phyloP scores from a whole-genome alignment of 2,113 vertebrate species.

The Amphilophus citrinellus region DNA sequence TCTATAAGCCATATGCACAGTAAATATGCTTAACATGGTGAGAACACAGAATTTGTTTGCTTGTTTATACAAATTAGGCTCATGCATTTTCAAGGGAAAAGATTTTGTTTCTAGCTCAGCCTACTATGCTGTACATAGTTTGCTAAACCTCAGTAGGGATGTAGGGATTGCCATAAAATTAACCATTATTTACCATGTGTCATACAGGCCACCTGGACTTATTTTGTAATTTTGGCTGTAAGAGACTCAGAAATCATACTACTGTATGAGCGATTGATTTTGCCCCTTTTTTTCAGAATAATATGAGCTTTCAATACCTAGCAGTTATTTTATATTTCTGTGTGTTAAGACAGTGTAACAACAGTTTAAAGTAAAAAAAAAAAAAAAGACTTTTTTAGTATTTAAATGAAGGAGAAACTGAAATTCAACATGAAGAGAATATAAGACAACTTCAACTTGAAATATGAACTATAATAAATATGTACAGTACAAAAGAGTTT shows the following conservation, averaged over 20 bases:
- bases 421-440: too few relatives aligned
- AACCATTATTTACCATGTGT: background rate
- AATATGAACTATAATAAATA: too few relatives aligned
- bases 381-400: too few relatives aligned
- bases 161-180: background rate
- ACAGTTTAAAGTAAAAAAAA: too few relatives aligned
- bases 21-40: conserved; percentile 7
- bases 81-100: background rate
- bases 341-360: background rate
- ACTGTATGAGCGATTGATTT: too few relatives aligned
- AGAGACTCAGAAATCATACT: too few relatives aligned
- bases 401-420: too few relatives aligned
- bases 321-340: too few relatives aligned
- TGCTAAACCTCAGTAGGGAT: too few relatives aligned
- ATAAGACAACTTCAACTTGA: too few relatives aligned
- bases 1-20: conserved; percentile 28
- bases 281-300: background rate
- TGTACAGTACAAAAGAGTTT: too few relatives aligned
- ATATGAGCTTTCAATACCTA: too few relatives aligned
- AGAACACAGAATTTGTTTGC: conserved; percentile 15
- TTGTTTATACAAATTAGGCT: background rate
- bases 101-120: background rate
- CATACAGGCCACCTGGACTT: background rate
- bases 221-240: background rate
- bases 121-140: background rate